Evolutionary conservation across 1,140 invertebrate genomes (phyloP).

Genomic region (Drosophila simulans): DNA sequence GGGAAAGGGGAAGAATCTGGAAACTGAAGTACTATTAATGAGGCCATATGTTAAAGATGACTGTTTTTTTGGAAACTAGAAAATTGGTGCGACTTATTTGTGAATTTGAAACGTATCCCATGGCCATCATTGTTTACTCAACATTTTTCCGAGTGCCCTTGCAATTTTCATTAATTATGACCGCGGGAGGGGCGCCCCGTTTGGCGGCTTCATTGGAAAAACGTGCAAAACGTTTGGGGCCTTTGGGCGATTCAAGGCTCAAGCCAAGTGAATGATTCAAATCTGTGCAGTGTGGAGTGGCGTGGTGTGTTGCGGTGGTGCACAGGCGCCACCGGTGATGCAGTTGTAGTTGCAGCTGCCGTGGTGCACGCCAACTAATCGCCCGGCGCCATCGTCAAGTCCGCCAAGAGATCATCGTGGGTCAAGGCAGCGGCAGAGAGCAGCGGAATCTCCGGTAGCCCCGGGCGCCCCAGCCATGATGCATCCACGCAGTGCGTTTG

Average conservation of each 20-base stretch:
- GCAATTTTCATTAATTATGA: slow-evolving; percentile 79
- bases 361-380: slow-evolving; percentile 75
- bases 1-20: too few relatives aligned
- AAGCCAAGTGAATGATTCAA: slow-evolving; percentile 77
- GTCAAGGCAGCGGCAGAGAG: slow-evolving; percentile 62
- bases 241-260: slow-evolving; percentile 44
- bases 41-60: too few relatives aligned
- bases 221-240: slow-evolving; percentile 75
- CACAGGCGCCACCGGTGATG: slow-evolving; percentile 63
- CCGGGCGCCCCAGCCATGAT: not conserved
- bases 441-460: slow-evolving; percentile 4
- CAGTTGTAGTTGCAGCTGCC: slow-evolving; percentile 11
- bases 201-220: slow-evolving; percentile 76
- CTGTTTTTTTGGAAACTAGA: too few relatives aligned
- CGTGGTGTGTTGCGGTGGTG: not conserved
- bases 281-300: slow-evolving; percentile 42
- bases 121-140: not conserved
- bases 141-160: slow-evolving; percentile 46
- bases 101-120: too few relatives aligned
- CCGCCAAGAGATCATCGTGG: slow-evolving; percentile 35
- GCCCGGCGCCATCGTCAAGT: slow-evolving; percentile 63
- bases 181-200: slow-evolving; percentile 46
- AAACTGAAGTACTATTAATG: too few relatives aligned
- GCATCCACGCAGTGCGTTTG: slow-evolving; percentile 73
- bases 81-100: too few relatives aligned